Base-by-base conservation (phyloP, 2,797 vertebrate species). In the Sebastes glaucus region DNA sequence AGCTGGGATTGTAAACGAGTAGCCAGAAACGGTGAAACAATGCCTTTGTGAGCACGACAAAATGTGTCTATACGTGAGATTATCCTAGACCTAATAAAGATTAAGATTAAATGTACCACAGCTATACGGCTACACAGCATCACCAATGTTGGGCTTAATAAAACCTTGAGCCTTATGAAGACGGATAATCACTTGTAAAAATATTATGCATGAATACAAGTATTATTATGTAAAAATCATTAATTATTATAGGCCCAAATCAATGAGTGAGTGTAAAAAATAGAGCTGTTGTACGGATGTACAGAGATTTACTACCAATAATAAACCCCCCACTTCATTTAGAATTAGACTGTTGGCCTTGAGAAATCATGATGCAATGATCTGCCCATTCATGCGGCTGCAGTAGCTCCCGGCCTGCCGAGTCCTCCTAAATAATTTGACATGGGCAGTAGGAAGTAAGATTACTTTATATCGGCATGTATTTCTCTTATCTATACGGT, bases 401-500 rank as follows among this genome's bases (percentile, higher is more conserved):
- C 84, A 89, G 69, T 78, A 79, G 81, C 87, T 89, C 82, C 62
- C 60, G 69, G 78, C 75, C 70, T 68, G 90, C 86, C 53, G 68
- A 86, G 78, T 86, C 77, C 86, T 87, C 82, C 84, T 88, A 87
- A 93, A 93, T 94, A 92, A 95, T 94, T 93, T 91, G 90, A 94
- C 87, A 89, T 78, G 87, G 90, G 78, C 91, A 93, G 91, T 65
- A 87, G 89, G 92, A 92, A 82, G 82, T 76, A 68, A 87, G 84
- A 94, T 94, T 91, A 89, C 82, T 92, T 90, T 90, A 80, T 90
- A 92, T 88, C 74, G 64, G 67, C 87, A 80, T 91, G 91, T 89
- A 87, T 91, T 94, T 88, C 84, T 87, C 91, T 93, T 94, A 95
- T 95, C 93, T 94, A 93, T 93, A 91, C 74, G 84, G 87, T 78